These are phyloP conservation scores for Drosophila saltans DNA, from an alignment of 1,140 invertebrate genomes.

Conservation along the genomic window DNA sequence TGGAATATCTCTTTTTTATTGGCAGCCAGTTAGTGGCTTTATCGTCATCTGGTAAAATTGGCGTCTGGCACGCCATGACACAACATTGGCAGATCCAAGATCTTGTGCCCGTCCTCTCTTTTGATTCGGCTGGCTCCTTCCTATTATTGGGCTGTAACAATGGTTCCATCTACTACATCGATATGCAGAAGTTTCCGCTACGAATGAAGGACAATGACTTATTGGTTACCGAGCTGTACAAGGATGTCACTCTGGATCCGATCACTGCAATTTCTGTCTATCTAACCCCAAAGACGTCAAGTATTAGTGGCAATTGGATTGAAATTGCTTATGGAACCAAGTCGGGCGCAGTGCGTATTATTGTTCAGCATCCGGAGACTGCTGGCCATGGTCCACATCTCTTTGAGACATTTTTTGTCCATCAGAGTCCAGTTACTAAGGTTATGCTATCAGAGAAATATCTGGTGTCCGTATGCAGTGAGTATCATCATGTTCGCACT, in stretches of 20 bases:
- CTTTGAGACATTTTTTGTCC: conserved; percentile 99
- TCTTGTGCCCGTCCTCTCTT: conserved; percentile 96
- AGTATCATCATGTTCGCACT: conserved; percentile 98
- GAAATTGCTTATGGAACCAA: conserved; percentile 99
- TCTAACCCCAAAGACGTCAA: conserved; percentile 96
- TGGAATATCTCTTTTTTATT: conserved; percentile 98
- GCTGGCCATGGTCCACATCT: conserved; percentile 98
- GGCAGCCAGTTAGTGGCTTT: conserved; percentile 97
- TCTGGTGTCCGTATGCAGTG: conserved; percentile 97
- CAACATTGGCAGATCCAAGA: conserved; percentile 99
- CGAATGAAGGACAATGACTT: conserved; percentile 99
- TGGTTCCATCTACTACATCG: conserved; percentile 97
- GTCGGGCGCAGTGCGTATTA: conserved; percentile 96
- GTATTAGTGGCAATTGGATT: conserved; percentile 98
- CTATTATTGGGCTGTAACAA: conserved; percentile 97
- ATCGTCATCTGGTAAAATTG: conserved; percentile 96
- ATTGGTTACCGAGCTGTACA: conserved; percentile 97
- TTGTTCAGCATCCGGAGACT: conserved; percentile 99
- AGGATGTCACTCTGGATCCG: conserved; percentile 96
- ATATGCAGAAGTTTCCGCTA: conserved; percentile 99
- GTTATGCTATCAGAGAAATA: conserved; percentile 98
- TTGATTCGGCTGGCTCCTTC: conserved; percentile 98
- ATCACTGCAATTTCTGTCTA: conserved; percentile 99
- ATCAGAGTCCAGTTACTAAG: conserved; percentile 97
- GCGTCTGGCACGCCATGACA: conserved; percentile 99